phyloP scores from a whole-genome alignment of 2,797 vertebrate genomes.

The Microctenopoma steveboyesi region DNA sequence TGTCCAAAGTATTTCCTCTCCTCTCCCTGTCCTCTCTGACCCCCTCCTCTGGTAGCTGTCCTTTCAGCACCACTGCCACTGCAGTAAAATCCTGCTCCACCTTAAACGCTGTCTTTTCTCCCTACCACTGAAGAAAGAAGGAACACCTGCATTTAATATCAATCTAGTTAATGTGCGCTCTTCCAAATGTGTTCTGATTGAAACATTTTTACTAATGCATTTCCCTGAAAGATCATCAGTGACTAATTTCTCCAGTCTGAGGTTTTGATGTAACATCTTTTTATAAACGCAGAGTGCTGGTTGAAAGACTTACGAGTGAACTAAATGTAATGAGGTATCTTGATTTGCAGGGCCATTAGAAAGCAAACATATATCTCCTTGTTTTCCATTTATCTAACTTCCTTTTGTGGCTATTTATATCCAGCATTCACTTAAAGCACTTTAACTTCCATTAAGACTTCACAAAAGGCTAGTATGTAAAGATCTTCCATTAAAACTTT shows the following conservation, averaged over 20 bases:
- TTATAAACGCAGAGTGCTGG: conserved; percentile 2
- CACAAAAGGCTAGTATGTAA: conserved; percentile 7
- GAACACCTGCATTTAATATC: not conserved
- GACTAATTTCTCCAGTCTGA: conserved; percentile 1
- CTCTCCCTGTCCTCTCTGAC: conserved; percentile 30
- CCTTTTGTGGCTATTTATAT: conserved; percentile 32
- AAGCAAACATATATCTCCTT: conserved; percentile 38
- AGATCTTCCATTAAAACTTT: conserved; percentile 12
- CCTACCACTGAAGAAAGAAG: conserved; percentile 14
- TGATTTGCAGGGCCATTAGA: conserved; percentile 46
- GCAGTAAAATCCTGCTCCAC: conserved; percentile 59
- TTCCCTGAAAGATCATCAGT: not conserved
- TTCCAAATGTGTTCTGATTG: no score
- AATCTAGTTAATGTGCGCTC: not conserved
- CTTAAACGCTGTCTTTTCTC: conserved; percentile 7
- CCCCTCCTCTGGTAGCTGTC: conserved; percentile 46
- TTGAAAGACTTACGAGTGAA: conserved; percentile 33
- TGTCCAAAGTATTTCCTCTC: conserved; percentile 19
- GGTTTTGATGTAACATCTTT: conserved; percentile 21
- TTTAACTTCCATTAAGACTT: conserved; percentile 38
- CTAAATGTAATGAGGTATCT: conserved; percentile 40
- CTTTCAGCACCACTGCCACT: conserved; percentile 68
- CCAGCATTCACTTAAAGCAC: conserved; percentile 35
- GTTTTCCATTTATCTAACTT: conserved; percentile 43
- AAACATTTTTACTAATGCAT: not conserved